Conservation (phyloP, 1,140 invertebrate genomes). For the Pseudomyrmex concolor region DNA sequence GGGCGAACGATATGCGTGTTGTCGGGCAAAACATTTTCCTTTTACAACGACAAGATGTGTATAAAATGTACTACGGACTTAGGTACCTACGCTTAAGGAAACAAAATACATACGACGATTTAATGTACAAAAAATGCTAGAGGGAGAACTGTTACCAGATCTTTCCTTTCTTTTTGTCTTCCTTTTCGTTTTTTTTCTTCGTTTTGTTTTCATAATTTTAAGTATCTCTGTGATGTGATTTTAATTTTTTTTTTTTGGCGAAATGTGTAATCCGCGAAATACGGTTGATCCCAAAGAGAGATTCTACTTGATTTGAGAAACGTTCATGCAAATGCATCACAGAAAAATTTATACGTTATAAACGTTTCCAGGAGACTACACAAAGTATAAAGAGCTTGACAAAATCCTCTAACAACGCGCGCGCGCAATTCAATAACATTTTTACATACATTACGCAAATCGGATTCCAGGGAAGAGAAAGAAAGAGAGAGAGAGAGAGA, state of each 20-base stretch:
- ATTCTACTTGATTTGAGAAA: conserved; percentile 25
- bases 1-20: conserved; percentile 8
- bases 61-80: conserved; percentile 20
- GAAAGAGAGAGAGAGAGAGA: background rate
- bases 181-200: background rate
- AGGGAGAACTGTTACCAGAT: conserved; percentile 54
- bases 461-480: background rate
- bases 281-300: conserved; percentile 36
- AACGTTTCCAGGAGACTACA: background rate
- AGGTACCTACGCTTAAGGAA: conserved; percentile 12
- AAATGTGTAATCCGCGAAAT: background rate
- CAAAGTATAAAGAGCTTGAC: conserved; percentile 36
- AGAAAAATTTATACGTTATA: conserved; percentile 31
- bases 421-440: conserved; percentile 25
- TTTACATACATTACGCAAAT: background rate
- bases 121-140: conserved; percentile 59
- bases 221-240: conserved; percentile 50
- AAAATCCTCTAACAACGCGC: conserved; percentile 14
- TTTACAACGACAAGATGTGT: conserved; percentile 45
- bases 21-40: conserved; percentile 13
- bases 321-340: conserved; percentile 33
- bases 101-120: conserved; percentile 38
- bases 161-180: conserved; percentile 21
- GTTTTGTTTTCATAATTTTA: conserved; percentile 32
- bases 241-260: conserved; percentile 37